Evolutionary conservation across 2,888 invertebrate genomes (phyloP).

Genomic region (Drosophila subquinaria): DNA sequence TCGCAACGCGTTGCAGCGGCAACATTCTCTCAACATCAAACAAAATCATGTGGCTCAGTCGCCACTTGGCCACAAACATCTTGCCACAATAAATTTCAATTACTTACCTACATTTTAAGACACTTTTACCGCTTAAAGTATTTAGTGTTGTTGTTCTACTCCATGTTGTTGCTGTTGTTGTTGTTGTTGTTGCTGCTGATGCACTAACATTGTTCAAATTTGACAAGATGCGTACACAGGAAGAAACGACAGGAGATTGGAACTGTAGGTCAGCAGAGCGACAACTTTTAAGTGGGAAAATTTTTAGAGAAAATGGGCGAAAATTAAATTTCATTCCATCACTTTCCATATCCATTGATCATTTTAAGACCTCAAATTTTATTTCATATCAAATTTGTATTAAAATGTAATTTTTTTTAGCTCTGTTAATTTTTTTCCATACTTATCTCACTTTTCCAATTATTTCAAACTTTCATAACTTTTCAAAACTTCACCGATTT

Average conservation of each 20-base stretch:
- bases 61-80: conserved; percentile 62
- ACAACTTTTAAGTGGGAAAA: not conserved
- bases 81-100: conserved; percentile 83
- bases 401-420: no score
- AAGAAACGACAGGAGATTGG: not conserved
- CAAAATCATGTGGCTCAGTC: conserved; percentile 51
- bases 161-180: conserved; percentile 20
- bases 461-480: not conserved
- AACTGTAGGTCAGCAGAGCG: conserved; percentile 16
- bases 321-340: no score
- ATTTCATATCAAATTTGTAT: no score
- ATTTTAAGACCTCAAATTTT: no score
- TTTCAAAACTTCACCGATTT: not conserved
- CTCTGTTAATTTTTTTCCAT: no score
- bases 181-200: conserved; percentile 25
- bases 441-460: no score
- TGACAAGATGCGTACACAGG: conserved; percentile 15
- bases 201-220: conserved; percentile 50
- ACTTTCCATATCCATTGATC: no score
- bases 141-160: conserved; percentile 54
- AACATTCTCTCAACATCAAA: conserved; percentile 65
- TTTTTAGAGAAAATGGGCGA: not conserved
- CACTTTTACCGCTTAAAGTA: conserved; percentile 80
- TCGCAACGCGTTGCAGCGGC: conserved; percentile 33
- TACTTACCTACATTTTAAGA: conserved; percentile 78